Conservation (phyloP, 2,888 invertebrate genomes). For the Stomorhina lunata region DNA sequence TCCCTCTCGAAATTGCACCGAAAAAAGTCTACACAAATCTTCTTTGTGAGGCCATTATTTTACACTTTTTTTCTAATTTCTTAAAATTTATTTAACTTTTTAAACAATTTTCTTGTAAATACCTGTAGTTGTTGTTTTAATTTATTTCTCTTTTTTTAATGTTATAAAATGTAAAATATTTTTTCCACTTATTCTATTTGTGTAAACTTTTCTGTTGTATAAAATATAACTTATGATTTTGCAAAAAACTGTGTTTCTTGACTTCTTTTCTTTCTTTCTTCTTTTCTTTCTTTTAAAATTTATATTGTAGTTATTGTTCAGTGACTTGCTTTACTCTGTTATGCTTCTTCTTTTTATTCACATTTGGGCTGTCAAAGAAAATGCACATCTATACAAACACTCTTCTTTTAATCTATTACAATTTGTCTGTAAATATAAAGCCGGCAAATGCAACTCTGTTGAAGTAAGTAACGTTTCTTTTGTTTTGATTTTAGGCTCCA, state of each 20-base stretch:
- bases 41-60: not conserved
- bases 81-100: not conserved
- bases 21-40: not conserved
- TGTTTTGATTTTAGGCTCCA: not conserved
- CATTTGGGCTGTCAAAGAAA: conserved; percentile 16
- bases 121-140: conserved; percentile 44
- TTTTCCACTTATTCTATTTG: conserved; percentile 53
- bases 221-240: conserved; percentile 61
- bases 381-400: not conserved
- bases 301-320: conserved; percentile 62
- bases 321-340: conserved; percentile 55
- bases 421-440: not conserved
- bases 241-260: conserved; percentile 36
- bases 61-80: not conserved
- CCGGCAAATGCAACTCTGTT: conserved; percentile 23
- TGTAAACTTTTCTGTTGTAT: conserved; percentile 41
- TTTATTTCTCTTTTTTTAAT: conserved; percentile 8
- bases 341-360: conserved; percentile 34
- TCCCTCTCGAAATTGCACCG: not conserved
- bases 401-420: not conserved
- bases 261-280: not conserved
- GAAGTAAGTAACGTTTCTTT: too few relatives aligned
- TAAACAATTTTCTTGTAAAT: conserved; percentile 31
- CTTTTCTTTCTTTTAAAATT: conserved; percentile 16
- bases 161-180: conserved; percentile 32